Evolutionary conservation across 2,797 vertebrate species (phyloP), one percentile per base, ranked within the genome.

Genomic region (Acipenser transmontanus): DNA sequence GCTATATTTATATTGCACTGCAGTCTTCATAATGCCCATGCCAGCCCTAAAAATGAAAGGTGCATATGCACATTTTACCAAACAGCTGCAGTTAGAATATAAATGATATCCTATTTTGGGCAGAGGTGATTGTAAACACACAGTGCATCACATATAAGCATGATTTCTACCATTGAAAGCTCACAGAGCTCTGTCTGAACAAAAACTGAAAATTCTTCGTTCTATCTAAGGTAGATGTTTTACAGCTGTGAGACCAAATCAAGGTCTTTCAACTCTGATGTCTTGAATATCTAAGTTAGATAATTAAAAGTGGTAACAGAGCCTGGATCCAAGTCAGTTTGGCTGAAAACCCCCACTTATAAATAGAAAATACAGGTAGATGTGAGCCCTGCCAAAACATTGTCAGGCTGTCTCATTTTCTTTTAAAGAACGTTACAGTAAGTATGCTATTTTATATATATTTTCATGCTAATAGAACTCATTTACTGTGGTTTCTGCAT

Each of bases 161-260:
- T 50, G 62, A 49, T 49, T 61, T 10, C 60, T 6, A 61, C 54
- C 34, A 50, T 60, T 67, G 63, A 65, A 34, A 49, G 51, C 7
- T 57, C 34, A 10, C 8, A 50, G 47, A 67, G 66, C 59, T 51
- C 49, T 52, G 57, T 49, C n/a, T 61, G 50, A 12, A 59, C 52
- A 65, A 50, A 47, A 48, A 47, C n/a, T 65, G 6, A 57, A 66
- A 56, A 57, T 57, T 56, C 69, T 63, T 14, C 51, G 3, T 54
- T 54, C 69, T 63, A 54, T 54, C n/a, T 54, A 9, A 54, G 8
- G n/a, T 54, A 54, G 52, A 9, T 8, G 9, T n/a, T 54, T 54
- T 54, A n/a, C n/a, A 54, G n/a, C 52, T 1, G 52, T 8, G 7
- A 54, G 52, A 9, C 8, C 52, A 54, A 54, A 54, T 34, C 34